A percentile compares a stretch with the other conserved stretches of the same genome.
phyloP scores from a whole-genome alignment of 1,140 invertebrate species.

The Cotesia glomerata region DNA sequence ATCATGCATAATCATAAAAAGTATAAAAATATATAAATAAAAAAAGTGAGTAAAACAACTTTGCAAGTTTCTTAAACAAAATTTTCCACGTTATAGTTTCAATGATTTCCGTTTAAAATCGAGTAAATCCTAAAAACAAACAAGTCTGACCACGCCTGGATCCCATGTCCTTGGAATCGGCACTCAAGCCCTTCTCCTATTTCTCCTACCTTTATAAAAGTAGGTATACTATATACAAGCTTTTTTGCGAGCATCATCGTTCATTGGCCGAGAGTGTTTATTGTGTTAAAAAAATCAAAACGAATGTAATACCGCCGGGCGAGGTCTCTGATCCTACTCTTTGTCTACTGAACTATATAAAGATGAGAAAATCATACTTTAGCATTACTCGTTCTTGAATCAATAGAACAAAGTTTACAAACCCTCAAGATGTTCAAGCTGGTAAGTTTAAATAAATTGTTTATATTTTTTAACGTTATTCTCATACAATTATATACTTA shows the following conservation, averaged over 20 bases:
- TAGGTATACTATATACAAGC: not conserved
- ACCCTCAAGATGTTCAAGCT: slow-evolving; percentile 46
- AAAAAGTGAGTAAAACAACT: too few relatives aligned
- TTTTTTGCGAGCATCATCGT: slow-evolving; percentile 16
- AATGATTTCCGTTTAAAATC: slow-evolving; percentile 8
- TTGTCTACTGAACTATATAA: slow-evolving; percentile 20
- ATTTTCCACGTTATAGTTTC: not conserved
- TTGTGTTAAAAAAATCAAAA: slow-evolving; percentile 16
- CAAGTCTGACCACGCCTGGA: slow-evolving; percentile 15
- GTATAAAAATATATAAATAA: too few relatives aligned
- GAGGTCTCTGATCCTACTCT: slow-evolving; percentile 13
- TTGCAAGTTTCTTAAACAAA: not conserved
- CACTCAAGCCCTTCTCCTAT: slow-evolving; percentile 1
- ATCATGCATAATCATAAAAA: too few relatives aligned
- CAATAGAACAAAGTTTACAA: slow-evolving; percentile 24
- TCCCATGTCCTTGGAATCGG: slow-evolving; percentile 16
- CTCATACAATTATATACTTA: too few relatives aligned
- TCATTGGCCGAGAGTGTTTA: slow-evolving; percentile 15
- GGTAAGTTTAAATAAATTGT: slow-evolving; percentile 36
- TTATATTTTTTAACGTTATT: not conserved
- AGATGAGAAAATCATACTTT: slow-evolving; percentile 11
- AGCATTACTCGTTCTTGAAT: slow-evolving; percentile 21
- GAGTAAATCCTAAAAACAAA: slow-evolving; percentile 10
- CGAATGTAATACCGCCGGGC: not conserved
- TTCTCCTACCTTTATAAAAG: slow-evolving; percentile 5